Evolutionary conservation across 2,797 vertebrate species (phyloP).

Genomic region (Thaleichthys pacificus): DNA sequence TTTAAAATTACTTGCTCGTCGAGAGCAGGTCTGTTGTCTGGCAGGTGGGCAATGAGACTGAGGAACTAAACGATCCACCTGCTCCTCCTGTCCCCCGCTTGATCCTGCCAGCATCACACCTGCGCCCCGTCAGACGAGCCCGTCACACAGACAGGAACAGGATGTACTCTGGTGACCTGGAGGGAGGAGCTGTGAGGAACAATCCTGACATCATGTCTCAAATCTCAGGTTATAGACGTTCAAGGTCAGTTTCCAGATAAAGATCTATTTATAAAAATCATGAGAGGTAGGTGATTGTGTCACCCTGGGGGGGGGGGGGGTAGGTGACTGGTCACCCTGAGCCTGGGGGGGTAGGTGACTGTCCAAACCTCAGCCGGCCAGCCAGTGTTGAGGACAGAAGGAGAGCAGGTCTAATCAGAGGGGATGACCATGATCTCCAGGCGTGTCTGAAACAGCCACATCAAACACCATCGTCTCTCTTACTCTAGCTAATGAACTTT

Average conservation of each 20-base stretch:
- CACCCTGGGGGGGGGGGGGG: too few species aligned
- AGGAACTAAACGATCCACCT: not conserved
- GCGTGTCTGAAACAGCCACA: not conserved
- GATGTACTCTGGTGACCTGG: not conserved
- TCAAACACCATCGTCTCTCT: not conserved
- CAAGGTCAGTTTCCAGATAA: too few species aligned
- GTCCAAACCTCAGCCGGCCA: not conserved
- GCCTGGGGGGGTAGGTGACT: not conserved
- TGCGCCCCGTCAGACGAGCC: too few species aligned
- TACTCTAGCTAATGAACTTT: slow-evolving; percentile 2
- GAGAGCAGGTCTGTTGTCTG: not conserved
- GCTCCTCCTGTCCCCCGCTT: not conserved
- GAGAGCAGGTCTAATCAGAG: not conserved
- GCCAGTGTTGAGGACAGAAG: not conserved
- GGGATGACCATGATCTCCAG: not conserved
- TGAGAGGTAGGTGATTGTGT: too few species aligned
- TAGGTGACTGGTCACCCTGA: too few species aligned
- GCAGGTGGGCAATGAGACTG: not conserved
- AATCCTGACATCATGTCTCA: not conserved
- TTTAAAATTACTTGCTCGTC: not conserved
- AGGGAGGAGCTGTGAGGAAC: not conserved
- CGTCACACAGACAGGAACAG: not conserved
- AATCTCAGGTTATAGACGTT: too few species aligned
- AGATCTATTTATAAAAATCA: too few species aligned
- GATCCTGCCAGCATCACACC: not conserved